Evolutionary conservation across 1,140 invertebrate species (phyloP).

Genomic region (Conus betulinus): DNA sequence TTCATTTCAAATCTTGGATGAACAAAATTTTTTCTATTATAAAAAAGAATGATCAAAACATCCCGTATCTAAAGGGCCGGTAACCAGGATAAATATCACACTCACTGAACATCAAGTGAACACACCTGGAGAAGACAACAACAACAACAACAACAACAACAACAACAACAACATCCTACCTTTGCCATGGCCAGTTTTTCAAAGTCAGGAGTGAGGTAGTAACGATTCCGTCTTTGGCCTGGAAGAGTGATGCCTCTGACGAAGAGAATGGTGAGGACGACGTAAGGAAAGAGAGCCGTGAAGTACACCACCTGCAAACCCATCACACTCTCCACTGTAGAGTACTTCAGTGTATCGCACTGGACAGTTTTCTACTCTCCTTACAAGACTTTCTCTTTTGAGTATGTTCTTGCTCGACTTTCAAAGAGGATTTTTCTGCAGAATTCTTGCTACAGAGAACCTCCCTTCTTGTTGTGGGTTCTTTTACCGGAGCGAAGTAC

Average conservation of each 20-base stretch:
- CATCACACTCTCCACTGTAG: neutral
- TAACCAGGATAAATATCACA: no score
- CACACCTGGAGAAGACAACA: neutral
- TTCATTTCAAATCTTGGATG: no score
- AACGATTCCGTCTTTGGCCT: slow-evolving; percentile 68
- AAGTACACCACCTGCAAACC: slow-evolving; percentile 72
- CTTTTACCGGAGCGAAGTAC: no score
- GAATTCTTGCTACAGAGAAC: no score
- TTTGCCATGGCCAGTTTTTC: slow-evolving; percentile 61
- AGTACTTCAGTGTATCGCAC: no score
- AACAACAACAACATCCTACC: neutral
- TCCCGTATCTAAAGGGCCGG: no score
- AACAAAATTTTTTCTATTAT: no score
- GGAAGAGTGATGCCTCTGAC: slow-evolving; percentile 69
- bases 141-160: neutral
- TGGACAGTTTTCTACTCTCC: neutral
- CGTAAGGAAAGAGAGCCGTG: slow-evolving; percentile 72
- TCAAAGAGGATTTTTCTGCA: no score
- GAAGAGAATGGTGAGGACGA: slow-evolving; percentile 70
- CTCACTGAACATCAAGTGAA: neutral
- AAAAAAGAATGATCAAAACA: no score
- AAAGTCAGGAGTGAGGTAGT: slow-evolving; percentile 71
- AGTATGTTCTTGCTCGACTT: no score
- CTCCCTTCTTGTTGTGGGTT: no score
- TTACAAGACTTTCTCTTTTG: no score